Base-by-base conservation (phyloP, 2,797 vertebrate species). In the Fringilla coelebs region DNA sequence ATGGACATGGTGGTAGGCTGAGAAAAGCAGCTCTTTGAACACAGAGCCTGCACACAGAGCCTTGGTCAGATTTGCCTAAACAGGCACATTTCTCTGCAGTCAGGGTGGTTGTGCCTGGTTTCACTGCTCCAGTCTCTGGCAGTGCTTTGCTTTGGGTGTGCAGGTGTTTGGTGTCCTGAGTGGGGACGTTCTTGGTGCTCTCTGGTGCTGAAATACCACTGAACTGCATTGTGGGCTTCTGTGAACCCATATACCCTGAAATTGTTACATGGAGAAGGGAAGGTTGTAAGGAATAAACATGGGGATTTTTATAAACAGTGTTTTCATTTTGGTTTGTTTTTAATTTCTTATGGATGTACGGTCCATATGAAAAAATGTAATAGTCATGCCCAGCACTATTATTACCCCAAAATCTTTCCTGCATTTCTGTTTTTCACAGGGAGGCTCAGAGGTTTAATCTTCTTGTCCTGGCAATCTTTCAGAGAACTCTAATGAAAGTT, bases 171-270 rank as follows among this genome's bases (percentile, higher is more conserved):
- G 62, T 40, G 19, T 31, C 9, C 25, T 7, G 5, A 57, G 36
- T 10, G 31, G 60, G 49, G 12, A 8, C 1, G 0, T 57, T n/a
- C 26, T 29, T 40, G 54, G 22, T 71, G 10, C 54, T 60, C 18
- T 61, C 31, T 60, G 28, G 18, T 65, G 43, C 62, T 60, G 51
- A 61, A 86, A 38, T 32, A 29, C 4, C 12, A 4, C 9, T 25
- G 13, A 6, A 24, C 29, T 81, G 24, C 15, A 17, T 32, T 0
- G 0, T 40, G 24, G 31, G 11, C 28, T 89, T 71, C 72, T 24
- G 4, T 49, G 41, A 40, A 13, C 14, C 13, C 22, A 0, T 3
- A 2, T 1, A 14, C 4, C 14, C 41, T 65, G n/a, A 25, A 68
- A n/a, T 5, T 65, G 17, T 57, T 62, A 60, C 2, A 3, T 8